Conservation (phyloP, 2,888 invertebrate genomes). For the Phengaris arion region DNA sequence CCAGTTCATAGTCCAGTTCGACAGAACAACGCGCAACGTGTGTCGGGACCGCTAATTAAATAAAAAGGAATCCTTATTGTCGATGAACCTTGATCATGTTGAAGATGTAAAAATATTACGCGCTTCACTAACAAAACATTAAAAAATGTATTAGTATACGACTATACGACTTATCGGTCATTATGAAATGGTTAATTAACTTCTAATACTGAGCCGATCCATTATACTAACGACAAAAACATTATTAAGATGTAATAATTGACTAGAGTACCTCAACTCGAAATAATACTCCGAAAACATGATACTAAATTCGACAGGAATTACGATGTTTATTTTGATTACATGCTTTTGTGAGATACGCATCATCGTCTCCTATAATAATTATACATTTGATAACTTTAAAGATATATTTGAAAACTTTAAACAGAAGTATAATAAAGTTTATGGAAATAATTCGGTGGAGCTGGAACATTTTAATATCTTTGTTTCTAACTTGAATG, state of each 20-base stretch:
- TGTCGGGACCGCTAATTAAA: no score
- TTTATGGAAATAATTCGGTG: not conserved
- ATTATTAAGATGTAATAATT: not conserved
- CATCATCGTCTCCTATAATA: not conserved
- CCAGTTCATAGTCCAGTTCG: no score
- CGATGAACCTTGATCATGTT: no score
- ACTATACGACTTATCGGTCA: no score
- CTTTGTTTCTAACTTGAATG: conserved; percentile 18
- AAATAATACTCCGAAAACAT: not conserved
- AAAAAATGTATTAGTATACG: no score
- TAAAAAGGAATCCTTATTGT: no score
- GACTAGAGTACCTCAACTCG: not conserved
- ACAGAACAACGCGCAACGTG: no score
- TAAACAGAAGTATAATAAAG: conserved; percentile 17
- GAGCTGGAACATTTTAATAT: conserved; percentile 5
- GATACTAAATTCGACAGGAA: not conserved
- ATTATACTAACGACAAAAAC: not conserved
- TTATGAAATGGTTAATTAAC: no score
- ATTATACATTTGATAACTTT: not conserved
- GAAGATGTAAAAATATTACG: no score
- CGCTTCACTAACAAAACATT: no score
- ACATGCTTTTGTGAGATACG: not conserved
- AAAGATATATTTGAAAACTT: conserved; percentile 4
- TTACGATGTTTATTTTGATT: not conserved
- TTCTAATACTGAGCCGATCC: no score